These are phyloP conservation scores for Leptinotarsa undecemlineata DNA, from an alignment of 1,140 invertebrate genomes.

Conservation along the genomic window DNA sequence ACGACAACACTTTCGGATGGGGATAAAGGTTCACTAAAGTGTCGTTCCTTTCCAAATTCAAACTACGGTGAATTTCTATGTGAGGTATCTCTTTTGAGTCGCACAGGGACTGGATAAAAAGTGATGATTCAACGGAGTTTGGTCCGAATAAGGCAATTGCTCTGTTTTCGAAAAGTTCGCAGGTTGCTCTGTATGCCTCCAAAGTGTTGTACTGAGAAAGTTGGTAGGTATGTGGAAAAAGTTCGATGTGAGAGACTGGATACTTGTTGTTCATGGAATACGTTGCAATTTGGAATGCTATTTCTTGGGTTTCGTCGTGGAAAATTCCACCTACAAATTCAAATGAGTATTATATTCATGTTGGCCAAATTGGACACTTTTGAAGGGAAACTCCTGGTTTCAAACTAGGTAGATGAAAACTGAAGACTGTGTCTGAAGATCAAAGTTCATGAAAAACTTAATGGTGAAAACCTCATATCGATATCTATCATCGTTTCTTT, in stretches of 20 bases:
- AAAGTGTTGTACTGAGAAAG: slow-evolving; percentile 55
- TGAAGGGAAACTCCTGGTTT: too few relatives aligned
- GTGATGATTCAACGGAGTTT: slow-evolving; percentile 64
- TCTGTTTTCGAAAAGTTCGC: slow-evolving; percentile 59
- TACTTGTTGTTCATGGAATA: slow-evolving; percentile 52
- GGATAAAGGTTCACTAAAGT: slow-evolving; percentile 82
- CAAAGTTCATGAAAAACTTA: too few relatives aligned
- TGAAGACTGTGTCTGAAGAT: too few relatives aligned
- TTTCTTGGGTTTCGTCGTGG: slow-evolving; percentile 50
- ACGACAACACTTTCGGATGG: slow-evolving; percentile 70
- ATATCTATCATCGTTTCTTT: too few relatives aligned
- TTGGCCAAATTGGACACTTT: too few relatives aligned
- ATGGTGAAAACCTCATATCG: too few relatives aligned
- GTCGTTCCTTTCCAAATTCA: slow-evolving; percentile 63
- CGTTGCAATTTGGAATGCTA: slow-evolving; percentile 55
- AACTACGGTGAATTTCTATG: slow-evolving; percentile 74
- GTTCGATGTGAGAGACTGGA: slow-evolving; percentile 45
- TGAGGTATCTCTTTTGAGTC: slow-evolving; percentile 88
- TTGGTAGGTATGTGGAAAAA: slow-evolving; percentile 48
- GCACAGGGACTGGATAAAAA: slow-evolving; percentile 83
- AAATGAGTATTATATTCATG: too few relatives aligned
- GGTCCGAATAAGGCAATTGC: slow-evolving; percentile 84
- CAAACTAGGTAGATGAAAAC: too few relatives aligned
- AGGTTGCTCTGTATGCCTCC: slow-evolving; percentile 54
- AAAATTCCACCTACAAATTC: slow-evolving; percentile 54